Percentiles rank a stretch among this genome's conserved stretches.
Conservation (phyloP, 2,113 vertebrate species). For the Spea multiplicata region DNA sequence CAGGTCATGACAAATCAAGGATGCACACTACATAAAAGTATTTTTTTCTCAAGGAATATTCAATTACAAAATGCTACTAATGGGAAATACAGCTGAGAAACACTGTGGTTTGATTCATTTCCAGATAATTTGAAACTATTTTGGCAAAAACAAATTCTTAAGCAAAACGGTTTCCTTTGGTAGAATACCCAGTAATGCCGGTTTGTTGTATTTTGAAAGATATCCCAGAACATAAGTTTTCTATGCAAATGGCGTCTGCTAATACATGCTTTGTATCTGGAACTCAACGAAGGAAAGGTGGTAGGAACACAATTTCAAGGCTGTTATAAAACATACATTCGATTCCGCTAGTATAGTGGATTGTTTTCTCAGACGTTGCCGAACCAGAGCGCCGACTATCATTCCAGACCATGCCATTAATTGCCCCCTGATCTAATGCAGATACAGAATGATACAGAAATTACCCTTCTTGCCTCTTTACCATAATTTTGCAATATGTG, state of each 20-base stretch:
- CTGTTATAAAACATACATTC: no score
- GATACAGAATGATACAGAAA: no score
- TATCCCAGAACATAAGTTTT: slow-evolving; percentile 51
- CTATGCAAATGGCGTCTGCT: slow-evolving; percentile 50
- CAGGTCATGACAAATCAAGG: slow-evolving; percentile 63
- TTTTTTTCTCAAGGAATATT: slow-evolving; percentile 64
- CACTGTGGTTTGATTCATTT: slow-evolving; percentile 74
- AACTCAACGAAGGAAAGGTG: no score
- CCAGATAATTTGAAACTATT: slow-evolving; percentile 81
- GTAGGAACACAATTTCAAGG: no score
- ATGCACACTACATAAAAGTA: slow-evolving; percentile 60
- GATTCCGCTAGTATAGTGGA: no score
- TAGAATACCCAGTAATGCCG: slow-evolving; percentile 71
- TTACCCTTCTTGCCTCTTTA: no score
- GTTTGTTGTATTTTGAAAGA: slow-evolving; percentile 62
- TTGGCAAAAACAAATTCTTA: slow-evolving; percentile 76
- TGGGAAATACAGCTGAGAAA: slow-evolving; percentile 75
- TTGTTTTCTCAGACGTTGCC: no score
- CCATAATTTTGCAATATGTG: no score
- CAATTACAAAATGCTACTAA: slow-evolving; percentile 71
- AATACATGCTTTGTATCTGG: no score
- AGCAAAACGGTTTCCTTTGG: slow-evolving; percentile 84
- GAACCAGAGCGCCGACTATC: no score
- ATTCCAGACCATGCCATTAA: no score
- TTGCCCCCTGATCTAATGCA: no score